Conservation (phyloP, 2,113 vertebrate genomes). For the Nettapus auritus region DNA sequence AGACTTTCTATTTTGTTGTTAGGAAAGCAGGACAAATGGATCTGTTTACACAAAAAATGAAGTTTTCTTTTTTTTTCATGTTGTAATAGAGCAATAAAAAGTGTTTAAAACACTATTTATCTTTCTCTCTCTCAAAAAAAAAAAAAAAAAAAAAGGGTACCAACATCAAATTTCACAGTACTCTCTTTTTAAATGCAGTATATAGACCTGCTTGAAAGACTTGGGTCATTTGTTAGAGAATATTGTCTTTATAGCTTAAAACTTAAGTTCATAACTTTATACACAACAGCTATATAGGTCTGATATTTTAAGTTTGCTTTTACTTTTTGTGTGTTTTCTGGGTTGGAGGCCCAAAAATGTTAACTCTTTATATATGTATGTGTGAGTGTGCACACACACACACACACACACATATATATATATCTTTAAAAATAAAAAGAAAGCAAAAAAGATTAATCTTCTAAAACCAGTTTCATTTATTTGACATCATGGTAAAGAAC, state of each 20-base stretch:
- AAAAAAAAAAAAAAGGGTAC: neutral
- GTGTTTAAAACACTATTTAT: neutral
- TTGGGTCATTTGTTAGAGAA: neutral
- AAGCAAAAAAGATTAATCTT: neutral
- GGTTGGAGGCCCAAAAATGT: neutral
- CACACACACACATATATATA: neutral
- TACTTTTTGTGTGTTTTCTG: neutral
- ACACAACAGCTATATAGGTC: neutral
- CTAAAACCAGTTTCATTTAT: neutral
- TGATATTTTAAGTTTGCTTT: neutral
- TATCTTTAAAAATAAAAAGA: neutral
- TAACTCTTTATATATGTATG: no score
- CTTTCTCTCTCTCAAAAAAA: no score
- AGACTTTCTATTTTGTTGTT: neutral
- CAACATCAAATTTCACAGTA: neutral
- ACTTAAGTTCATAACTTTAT: neutral
- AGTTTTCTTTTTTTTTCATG: neutral
- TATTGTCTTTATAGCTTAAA: neutral
- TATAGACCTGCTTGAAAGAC: neutral
- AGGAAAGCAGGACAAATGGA: neutral
- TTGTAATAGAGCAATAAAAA: neutral
- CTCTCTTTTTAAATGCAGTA: neutral
- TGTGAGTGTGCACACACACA: neutral
- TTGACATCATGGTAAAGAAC: slow-evolving; percentile 4
- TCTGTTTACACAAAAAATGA: neutral